Evolutionary conservation across 2,888 invertebrate species (phyloP).

Genomic region (Kuschelorhynchus macadamiae): DNA sequence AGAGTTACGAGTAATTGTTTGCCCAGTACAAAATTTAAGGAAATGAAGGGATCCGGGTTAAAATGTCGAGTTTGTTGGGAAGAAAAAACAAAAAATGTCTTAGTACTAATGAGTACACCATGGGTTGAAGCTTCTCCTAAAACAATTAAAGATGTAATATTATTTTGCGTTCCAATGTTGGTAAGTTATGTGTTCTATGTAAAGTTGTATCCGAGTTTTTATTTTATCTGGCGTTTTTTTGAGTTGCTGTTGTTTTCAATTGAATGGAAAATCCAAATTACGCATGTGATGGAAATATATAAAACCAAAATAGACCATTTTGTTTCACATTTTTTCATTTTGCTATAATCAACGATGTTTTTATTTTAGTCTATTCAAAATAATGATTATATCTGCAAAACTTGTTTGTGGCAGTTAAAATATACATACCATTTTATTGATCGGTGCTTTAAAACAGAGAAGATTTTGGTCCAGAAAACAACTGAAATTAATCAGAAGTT

Average conservation of each 20-base stretch:
- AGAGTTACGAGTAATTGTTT: no score
- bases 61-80: conserved; percentile 23
- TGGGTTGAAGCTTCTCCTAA: conserved; percentile 8
- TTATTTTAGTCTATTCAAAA: conserved; percentile 12
- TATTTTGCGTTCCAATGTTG: conserved; percentile 23
- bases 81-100: not conserved
- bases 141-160: conserved; percentile 22
- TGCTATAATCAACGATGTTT: not conserved
- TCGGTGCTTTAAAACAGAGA: conserved; percentile 20
- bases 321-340: not conserved
- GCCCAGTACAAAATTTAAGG: no score
- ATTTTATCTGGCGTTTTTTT: no score
- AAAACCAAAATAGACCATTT: not conserved
- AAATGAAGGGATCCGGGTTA: no score
- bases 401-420: conserved; percentile 21
- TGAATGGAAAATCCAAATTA: no score
- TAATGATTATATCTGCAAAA: conserved; percentile 3
- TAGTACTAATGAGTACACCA: conserved; percentile 5
- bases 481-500: not conserved
- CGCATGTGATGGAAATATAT: no score
- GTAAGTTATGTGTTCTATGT: conserved; percentile 9
- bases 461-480: conserved; percentile 5
- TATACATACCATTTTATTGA: conserved; percentile 21
- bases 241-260: no score
- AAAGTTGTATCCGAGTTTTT: not conserved